These are phyloP conservation scores for Pteronotus mesoamericanus DNA, from an alignment of 2,797 vertebrate genomes.

Conservation along the genomic window DNA sequence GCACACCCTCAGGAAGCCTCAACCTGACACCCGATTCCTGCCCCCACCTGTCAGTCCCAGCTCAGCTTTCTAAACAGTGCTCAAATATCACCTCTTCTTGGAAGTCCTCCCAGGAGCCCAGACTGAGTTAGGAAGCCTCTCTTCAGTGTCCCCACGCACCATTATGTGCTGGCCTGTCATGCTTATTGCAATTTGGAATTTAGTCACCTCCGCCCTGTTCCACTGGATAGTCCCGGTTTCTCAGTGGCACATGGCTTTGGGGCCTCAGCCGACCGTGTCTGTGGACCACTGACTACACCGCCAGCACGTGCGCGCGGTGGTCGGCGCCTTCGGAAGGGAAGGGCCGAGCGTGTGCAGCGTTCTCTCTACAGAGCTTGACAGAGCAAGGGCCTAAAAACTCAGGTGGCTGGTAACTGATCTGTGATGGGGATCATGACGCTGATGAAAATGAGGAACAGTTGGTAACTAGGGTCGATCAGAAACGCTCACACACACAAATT, in stretches of 20 bases:
- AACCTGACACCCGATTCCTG: neutral
- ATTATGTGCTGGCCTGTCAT: neutral
- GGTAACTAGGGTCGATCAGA: neutral
- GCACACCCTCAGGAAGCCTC: neutral
- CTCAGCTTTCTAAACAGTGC: constrained; percentile 51
- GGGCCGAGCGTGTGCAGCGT: neutral
- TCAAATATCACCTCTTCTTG: constrained; percentile 45
- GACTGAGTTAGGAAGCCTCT: neutral
- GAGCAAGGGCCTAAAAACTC: neutral
- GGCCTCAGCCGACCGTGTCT: neutral
- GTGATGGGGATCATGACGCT: neutral
- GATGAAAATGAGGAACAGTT: neutral
- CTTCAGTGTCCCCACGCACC: constrained; percentile 37
- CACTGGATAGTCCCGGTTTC: neutral
- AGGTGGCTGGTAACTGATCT: neutral
- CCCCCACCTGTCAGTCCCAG: constrained; percentile 6
- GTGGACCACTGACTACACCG: neutral
- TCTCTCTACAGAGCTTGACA: neutral
- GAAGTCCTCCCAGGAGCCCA: constrained; percentile 24
- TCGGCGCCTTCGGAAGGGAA: neutral
- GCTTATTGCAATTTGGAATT: neutral
- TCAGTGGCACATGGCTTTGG: neutral
- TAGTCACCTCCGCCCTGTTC: neutral
- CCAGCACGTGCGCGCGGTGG: rapidly evolving
- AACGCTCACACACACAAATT: neutral